Conservation (phyloP, 2,113 vertebrate genomes). For the Mobula hypostoma region DNA sequence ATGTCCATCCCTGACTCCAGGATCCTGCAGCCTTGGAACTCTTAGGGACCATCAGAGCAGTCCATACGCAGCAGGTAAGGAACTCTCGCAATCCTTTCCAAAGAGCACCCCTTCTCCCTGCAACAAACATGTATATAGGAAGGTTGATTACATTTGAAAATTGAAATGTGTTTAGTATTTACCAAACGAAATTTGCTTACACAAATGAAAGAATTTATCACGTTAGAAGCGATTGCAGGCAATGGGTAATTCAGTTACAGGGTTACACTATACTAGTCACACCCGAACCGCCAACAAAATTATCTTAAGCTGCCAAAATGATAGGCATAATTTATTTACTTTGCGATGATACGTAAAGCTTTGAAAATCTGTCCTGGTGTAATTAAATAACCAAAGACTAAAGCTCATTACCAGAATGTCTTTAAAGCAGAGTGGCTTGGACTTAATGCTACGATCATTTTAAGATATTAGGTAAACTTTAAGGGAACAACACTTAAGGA, state of each 20-base stretch:
- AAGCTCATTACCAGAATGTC: slow-evolving; percentile 96
- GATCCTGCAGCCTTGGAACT: slow-evolving; percentile 95
- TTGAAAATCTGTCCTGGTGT: slow-evolving; percentile 67
- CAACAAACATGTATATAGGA: slow-evolving; percentile 70
- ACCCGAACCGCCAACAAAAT: slow-evolving; percentile 99
- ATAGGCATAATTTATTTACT: slow-evolving; percentile 99
- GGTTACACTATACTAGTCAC: slow-evolving; percentile 99
- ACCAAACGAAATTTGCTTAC: slow-evolving; percentile 99
- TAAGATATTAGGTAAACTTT: slow-evolving; percentile 23
- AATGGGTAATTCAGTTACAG: slow-evolving; percentile 98
- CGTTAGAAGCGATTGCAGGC: slow-evolving; percentile 99
- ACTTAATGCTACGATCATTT: slow-evolving; percentile 38
- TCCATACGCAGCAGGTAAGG: slow-evolving; percentile 99
- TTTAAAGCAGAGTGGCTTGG: slow-evolving; percentile 63
- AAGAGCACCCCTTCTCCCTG: slow-evolving; percentile 61
- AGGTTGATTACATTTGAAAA: slow-evolving; percentile 98
- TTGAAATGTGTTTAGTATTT: slow-evolving; percentile 99
- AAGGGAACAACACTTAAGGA: background rate
- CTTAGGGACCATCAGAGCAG: slow-evolving; percentile 99
- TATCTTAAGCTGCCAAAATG: slow-evolving; percentile 99
- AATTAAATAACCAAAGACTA: slow-evolving; percentile 99
- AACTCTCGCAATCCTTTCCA: slow-evolving; percentile 60
- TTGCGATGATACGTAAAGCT: slow-evolving; percentile 99
- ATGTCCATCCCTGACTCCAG: slow-evolving; percentile 96
- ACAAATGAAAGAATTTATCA: slow-evolving; percentile 99